Percentiles rank a stretch among this genome's conserved stretches.
Conservation (phyloP, 2,797 vertebrate species). For the Paedocypris micromegethes region DNA sequence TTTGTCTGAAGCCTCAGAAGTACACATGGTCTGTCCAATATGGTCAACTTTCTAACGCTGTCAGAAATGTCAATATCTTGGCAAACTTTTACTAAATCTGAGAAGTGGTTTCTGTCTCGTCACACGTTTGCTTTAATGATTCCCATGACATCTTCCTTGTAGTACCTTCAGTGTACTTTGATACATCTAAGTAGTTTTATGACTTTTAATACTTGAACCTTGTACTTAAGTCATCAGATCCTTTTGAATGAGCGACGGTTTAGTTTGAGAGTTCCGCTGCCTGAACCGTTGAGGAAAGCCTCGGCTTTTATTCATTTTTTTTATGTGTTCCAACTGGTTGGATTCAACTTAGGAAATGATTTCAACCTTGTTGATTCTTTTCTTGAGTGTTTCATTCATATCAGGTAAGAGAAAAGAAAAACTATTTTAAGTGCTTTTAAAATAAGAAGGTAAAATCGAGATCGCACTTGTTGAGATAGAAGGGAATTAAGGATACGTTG, state of each 20-base stretch:
- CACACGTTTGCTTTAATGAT: conserved; percentile 2
- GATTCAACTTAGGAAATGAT: conserved; percentile 20
- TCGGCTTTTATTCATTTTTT: neutral
- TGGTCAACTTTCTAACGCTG: too few species aligned
- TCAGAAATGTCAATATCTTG: too few species aligned
- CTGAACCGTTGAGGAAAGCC: conserved; percentile 1
- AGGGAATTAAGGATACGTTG: neutral
- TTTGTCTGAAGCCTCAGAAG: too few species aligned
- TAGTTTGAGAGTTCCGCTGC: neutral
- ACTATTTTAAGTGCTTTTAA: neutral
- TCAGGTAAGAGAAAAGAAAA: conserved; percentile 27
- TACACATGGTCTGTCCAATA: too few species aligned
- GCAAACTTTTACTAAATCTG: neutral
- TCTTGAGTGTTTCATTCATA: conserved; percentile 5
- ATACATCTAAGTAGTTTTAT: neutral
- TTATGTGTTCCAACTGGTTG: neutral
- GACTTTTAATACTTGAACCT: neutral
- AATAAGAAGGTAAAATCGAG: neutral
- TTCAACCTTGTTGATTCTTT: conserved; percentile 16
- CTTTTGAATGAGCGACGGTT: neutral
- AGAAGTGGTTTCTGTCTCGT: conserved; percentile 5
- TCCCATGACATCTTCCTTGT: neutral
- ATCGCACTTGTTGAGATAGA: neutral
- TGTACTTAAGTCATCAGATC: neutral
- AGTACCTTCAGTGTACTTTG: conserved; percentile 14